A percentile compares a stretch with the other conserved stretches of the same genome.
These are phyloP conservation scores for Hymenopus coronatus DNA, from an alignment of 2,888 invertebrate species.

Conservation along the genomic window DNA sequence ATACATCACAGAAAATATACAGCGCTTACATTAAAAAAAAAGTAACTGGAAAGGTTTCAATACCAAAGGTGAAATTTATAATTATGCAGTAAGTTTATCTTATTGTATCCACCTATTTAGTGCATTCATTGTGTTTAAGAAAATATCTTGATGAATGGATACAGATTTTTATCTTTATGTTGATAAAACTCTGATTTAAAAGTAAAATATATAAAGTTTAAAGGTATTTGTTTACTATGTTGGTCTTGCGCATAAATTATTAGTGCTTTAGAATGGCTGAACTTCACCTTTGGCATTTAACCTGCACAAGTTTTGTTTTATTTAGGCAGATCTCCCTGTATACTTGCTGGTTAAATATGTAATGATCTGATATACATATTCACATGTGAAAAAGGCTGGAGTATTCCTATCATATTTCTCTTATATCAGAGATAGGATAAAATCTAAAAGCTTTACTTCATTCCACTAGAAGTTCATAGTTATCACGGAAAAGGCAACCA, in stretches of 20 bases:
- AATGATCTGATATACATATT: background rate
- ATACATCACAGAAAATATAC: constrained; percentile 32
- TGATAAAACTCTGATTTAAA: background rate
- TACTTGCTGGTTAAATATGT: background rate
- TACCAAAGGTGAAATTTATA: constrained; percentile 26
- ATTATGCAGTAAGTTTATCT: background rate
- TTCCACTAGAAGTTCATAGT: background rate
- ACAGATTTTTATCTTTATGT: background rate
- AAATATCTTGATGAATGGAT: background rate
- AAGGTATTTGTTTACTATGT: background rate
- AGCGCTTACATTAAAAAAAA: constrained; percentile 14
- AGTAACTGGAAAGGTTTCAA: background rate
- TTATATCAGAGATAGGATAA: background rate
- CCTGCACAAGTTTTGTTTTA: background rate
- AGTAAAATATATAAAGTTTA: background rate
- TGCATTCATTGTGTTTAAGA: background rate
- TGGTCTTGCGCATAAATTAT: background rate
- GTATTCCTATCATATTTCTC: background rate
- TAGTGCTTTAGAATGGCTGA: background rate
- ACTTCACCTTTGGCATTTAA: background rate
- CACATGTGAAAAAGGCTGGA: background rate
- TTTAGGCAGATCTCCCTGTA: background rate
- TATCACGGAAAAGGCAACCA: no score
- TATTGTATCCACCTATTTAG: background rate
- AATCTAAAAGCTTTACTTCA: background rate